Evolutionary conservation across 2,888 invertebrate species (phyloP), one percentile per base, ranked within the genome.

Genomic region (Rhogogaster chlorosoma): DNA sequence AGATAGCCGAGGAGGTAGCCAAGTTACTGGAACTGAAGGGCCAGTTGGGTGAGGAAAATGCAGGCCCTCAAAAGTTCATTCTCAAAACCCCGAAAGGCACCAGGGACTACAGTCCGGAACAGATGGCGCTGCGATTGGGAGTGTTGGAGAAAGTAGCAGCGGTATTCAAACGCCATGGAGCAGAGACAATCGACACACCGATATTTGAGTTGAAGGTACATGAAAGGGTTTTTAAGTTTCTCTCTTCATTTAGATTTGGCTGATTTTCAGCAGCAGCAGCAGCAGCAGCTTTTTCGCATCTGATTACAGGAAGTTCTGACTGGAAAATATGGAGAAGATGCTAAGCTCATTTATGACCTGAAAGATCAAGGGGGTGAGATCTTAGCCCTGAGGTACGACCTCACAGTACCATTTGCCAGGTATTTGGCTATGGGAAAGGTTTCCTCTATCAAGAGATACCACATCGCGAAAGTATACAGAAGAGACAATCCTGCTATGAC

Each of bases 301-400:
- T 75, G 6, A 42, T 85, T 92, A 12, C 93, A 99, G 98, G 99
- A 99, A 94, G 98, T 99, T 4, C 94, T 99, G 82, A 99, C 99
- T 29, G 99, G 99, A 75, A 99, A 99, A 94, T 99, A 99, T 94
- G 99, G 99, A 0, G 99, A 99, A 94, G 99, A 99, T 93, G 98
- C 99, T 0, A 99, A 99, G 93, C 94, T 99, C 12, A 99, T 99
- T 86, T 99, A 99, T 93, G 99, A 99, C 94, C 94, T 99, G 71
- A 98, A 98, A 93, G 99, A 99, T 94, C 99, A 99, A 94, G 99
- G 99, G 84, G 99, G 99, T 42, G 99, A 99, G 94, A 97, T 99
- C 86, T 95, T 99, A 71, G 98, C 99, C 0, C 94, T 99, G 86
- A 95, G 99, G 87, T 99, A 99, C 94, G 99, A 99, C 94, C 94